phyloP scores from a whole-genome alignment of 2,797 vertebrate genomes.

The Manis javanica region DNA sequence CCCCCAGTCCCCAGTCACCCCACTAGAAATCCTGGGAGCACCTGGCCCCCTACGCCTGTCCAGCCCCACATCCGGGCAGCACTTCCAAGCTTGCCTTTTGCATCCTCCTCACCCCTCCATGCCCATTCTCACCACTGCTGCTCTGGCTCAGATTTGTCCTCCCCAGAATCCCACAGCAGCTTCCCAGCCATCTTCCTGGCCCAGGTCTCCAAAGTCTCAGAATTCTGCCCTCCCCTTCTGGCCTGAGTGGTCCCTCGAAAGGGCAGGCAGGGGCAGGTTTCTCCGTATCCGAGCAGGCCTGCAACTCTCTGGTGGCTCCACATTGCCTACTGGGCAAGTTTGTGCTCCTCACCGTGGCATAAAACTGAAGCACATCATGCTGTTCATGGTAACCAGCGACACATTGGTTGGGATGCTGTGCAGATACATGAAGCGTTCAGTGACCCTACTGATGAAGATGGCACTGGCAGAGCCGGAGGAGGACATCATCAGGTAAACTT shows the following conservation, averaged over 20 bases:
- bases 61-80: background rate
- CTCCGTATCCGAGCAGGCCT: background rate
- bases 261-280: background rate
- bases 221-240: background rate
- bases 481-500: background rate
- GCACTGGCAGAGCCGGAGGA: background rate
- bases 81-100: background rate
- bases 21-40: background rate
- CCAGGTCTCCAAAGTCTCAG: background rate
- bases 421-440: background rate
- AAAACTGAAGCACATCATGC: fast-evolving
- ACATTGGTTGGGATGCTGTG: too few species aligned
- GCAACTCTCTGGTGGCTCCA: background rate
- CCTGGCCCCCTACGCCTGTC: too few species aligned
- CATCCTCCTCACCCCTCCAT: background rate
- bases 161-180: background rate
- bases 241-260: background rate
- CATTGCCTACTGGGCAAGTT: background rate
- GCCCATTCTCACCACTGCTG: background rate
- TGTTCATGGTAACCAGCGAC: background rate
- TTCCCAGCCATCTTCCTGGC: background rate
- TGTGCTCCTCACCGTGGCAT: fast-evolving
- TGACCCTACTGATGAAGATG: background rate
- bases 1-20: background rate
- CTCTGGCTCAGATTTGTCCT: background rate